Evolutionary conservation across 1,140 invertebrate genomes (phyloP), one percentile per base, ranked within the genome.

Genomic region (Bilobella aurantiaca): DNA sequence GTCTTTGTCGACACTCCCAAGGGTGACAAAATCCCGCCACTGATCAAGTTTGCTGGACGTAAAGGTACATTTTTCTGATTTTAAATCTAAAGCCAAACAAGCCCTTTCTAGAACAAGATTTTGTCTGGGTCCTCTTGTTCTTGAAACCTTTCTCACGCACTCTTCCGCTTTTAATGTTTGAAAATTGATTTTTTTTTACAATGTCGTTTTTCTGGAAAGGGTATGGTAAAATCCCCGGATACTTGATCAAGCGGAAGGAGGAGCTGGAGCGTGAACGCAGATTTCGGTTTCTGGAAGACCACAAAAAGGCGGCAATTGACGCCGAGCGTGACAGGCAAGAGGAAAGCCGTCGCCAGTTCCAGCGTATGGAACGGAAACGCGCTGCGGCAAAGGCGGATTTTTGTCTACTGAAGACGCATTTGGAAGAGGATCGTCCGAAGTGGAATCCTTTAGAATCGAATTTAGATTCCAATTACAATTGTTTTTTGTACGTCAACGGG

Each of bases 401-500:
- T 23, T 8, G 49, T 23, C 49, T 12, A 53, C 25, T 12, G 21
- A 23, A 53, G 12, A 23, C 8, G 23, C 8, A 8, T 12, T 42
- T 42, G n/a, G 37, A 42, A 53, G 14, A 5, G 23, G 49, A 53
- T 5, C 14, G 21, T 23, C 49, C 49, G 49, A 42, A 42, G 8
- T 42, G 34, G 34, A 18, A 42, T 12, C 8, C 18, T 8, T 8
- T 42, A 18, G 34, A 18, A 18, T 12, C 8, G 8, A 42, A 42
- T 18, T 12, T 42, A 18, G 34, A 18, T 12, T 12, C 8, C 34
- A 42, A 42, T 12, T 53, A 53, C 49, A 42, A 42, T 42, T 53
- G 49, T 23, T 53, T 53, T 23, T 23, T 53, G 49, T 53, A 53
- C 49, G 49, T 53, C 49, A 53, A 53, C 23, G 49, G 49, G 5